Base-by-base conservation (phyloP, 2,797 vertebrate species). In the Rhynchotus rufescens region DNA sequence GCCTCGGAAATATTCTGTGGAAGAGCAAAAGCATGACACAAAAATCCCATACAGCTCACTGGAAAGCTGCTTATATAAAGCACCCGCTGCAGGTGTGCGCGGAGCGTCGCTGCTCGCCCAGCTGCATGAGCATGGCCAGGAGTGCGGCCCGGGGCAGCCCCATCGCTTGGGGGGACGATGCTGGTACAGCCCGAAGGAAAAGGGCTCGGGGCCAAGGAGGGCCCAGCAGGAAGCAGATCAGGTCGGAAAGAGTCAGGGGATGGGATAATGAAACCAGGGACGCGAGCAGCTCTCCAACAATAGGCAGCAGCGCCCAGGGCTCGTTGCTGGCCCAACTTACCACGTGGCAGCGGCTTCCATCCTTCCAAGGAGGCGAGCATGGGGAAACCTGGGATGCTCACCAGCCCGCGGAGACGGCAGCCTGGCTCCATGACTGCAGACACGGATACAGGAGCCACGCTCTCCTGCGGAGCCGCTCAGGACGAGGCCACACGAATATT, bases 371-470 rank as follows among this genome's bases (percentile, higher is more conserved):
- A 71, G 90, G 71, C 17, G 7, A 88, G 72, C 3, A 3, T 77
- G 73, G 91, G 92, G 92, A 96, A 95, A 89, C 88, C 92, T 95
- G 94, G 17, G 87, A 94, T 82, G 90, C 44, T 72, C 96, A 96
- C 95, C 94, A 96, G 92, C 84, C 79, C 72, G 0, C 65, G 0
- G 28, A 13, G 61, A 86, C 49, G 82, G 80, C 65, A 56, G 74
- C 25, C 5, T 21, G 22, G 77, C 68, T 84, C 84, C 12, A 5
- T 12, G 89, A 42, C 42, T 42, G 13, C 42, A 74, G 81, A 85
- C 47, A 81, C 91, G 86, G 89, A 61, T 3, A 80, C 6, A 47
- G 21, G 65, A 66, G 7, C 22, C 60, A 60, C 72, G 51, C 52
- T 12, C 36, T 10, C 36, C 36, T 36, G 36, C 8, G 36, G 2